These are phyloP conservation scores for Amphipyra tragopoginis DNA, from an alignment of 2,888 invertebrate genomes.

Conservation along the genomic window DNA sequence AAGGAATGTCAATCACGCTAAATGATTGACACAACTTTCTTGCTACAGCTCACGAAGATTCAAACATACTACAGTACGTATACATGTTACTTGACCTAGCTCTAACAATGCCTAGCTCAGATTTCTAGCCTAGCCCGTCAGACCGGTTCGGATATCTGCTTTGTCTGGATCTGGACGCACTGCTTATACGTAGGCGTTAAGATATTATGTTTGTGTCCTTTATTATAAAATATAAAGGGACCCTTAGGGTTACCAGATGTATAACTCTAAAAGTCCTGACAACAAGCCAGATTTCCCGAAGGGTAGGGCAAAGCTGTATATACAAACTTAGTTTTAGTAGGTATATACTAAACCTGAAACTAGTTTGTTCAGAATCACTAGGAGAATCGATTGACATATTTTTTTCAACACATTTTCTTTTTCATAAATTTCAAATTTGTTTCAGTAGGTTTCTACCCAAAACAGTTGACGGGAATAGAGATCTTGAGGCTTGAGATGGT, in stretches of 20 bases:
- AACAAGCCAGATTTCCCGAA: no score
- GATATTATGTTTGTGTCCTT: constrained; percentile 46
- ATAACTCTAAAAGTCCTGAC: no score
- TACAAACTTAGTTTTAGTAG: no score
- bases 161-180: constrained; percentile 58
- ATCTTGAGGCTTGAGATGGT: no score
- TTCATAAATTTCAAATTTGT: no score
- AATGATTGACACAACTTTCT: constrained; percentile 30
- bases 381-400: no score
- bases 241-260: not conserved
- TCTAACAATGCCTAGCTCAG: constrained; percentile 77
- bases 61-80: not conserved
- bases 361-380: no score
- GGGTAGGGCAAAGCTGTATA: no score
- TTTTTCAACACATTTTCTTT: no score
- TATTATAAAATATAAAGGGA: constrained; percentile 22
- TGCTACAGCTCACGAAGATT: constrained; percentile 7
- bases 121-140: constrained; percentile 74
- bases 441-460: no score
- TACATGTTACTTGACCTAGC: constrained; percentile 68
- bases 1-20: not conserved
- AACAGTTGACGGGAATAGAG: no score
- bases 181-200: constrained; percentile 64
- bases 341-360: no score
- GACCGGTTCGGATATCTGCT: constrained; percentile 71